Conservation (phyloP, 2,888 invertebrate genomes). For the Pyrocoelia pectoralis region DNA sequence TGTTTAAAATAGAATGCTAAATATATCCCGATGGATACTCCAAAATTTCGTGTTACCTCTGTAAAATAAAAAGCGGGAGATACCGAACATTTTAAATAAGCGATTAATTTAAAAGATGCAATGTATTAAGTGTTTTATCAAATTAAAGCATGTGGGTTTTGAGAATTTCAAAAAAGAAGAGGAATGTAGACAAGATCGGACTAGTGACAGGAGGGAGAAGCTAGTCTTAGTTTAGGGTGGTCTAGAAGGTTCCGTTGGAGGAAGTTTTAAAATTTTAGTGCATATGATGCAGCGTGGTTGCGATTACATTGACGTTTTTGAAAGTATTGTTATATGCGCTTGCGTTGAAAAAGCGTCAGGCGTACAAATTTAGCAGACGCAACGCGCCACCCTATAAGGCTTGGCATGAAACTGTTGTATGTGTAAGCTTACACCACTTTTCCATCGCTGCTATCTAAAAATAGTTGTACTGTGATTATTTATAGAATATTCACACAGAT, state of each 20-base stretch:
- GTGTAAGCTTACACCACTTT: slow-evolving; percentile 62
- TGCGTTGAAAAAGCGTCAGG: slow-evolving; percentile 42
- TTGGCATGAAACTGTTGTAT: slow-evolving; percentile 58
- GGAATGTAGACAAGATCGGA: slow-evolving; percentile 49
- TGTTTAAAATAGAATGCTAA: too few species aligned
- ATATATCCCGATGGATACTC: too few species aligned
- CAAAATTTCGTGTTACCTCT: too few species aligned
- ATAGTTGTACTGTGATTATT: slow-evolving; percentile 59
- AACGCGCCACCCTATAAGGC: slow-evolving; percentile 61
- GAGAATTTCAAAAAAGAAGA: background rate
- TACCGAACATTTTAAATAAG: too few species aligned
- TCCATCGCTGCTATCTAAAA: slow-evolving; percentile 60
- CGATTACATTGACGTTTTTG: slow-evolving; percentile 27
- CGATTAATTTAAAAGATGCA: background rate
- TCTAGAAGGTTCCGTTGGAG: slow-evolving; percentile 5
- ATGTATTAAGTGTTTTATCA: background rate
- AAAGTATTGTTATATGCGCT: slow-evolving; percentile 28
- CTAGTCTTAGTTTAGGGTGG: slow-evolving; percentile 16
- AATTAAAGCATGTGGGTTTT: background rate
- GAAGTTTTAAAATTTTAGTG: slow-evolving; percentile 18
- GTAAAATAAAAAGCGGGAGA: too few species aligned
- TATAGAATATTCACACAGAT: slow-evolving; percentile 55
- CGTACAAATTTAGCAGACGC: slow-evolving; percentile 53
- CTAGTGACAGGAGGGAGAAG: slow-evolving; percentile 31
- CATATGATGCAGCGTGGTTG: slow-evolving; percentile 10